Base-by-base conservation (phyloP, 2,888 invertebrate genomes). In the Liopterus haemorrhoidalis region DNA sequence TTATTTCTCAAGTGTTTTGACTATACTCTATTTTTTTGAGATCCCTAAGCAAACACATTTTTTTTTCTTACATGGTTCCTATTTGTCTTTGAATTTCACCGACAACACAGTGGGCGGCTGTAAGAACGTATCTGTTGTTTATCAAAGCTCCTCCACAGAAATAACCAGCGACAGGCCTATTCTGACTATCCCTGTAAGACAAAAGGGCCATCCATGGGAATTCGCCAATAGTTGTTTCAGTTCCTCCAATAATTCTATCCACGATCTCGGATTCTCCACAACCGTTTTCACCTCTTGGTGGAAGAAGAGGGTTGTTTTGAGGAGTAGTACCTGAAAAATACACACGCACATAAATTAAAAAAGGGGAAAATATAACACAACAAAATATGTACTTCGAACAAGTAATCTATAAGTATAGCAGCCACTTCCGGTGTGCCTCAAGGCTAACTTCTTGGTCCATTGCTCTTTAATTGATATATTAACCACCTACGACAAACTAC, bases 121-220 rank as follows among this genome's bases (percentile, higher is more conserved):
- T 76, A 5, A 76, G 49, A 1, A 76, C 70, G 52, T 76, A 76
- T 60, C 60, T 62, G 0, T 62, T 58, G 49, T 70, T 75, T 52
- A 78, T 75, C 1, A 78, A 65, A 3, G 68, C 63, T 3, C 73
- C 76, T 1, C 73, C 74, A 52, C 77, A 76, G 1, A 20, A 20
- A 27, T 18, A n/a, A 8, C 32, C 39, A 5, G 39, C 25, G n/a
- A n/a, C n/a, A n/a, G n/a, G 58, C 9, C 49, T 48, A 4, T 60
- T 61, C 42, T 57, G 45, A 18, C 49, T 51, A 21, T 58, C 58
- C 41, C 63, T 67, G 55, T 76, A 74, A 38, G 72, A 67, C 22
- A 77, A 60, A 11, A 75, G 59, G 0, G 65, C 70, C 58, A 74
- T 56, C 76, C 76, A 77, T 0, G 77, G 77, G 57, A 71, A 75